Percentiles rank a stretch among this genome's conserved stretches.
Conservation (phyloP, 2,888 invertebrate genomes). For the Cryptus armator region DNA sequence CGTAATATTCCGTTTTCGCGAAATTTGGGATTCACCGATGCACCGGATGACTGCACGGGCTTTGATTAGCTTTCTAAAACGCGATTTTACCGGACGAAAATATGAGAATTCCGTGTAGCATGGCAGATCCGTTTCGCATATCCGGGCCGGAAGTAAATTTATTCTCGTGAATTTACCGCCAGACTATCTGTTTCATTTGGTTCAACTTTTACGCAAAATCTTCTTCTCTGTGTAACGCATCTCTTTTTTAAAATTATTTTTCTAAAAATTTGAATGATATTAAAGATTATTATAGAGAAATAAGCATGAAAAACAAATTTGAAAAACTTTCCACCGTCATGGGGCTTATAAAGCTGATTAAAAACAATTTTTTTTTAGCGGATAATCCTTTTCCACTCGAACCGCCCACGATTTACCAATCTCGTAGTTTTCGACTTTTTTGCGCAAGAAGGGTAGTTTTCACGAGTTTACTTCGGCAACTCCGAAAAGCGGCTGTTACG, state of each 20-base stretch:
- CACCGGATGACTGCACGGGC: background rate
- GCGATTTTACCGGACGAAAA: background rate
- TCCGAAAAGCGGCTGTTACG: background rate
- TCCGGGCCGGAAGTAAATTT: background rate
- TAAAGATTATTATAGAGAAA: background rate
- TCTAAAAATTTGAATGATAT: background rate
- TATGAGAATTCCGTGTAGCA: background rate
- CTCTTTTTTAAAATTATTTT: background rate
- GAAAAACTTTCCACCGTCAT: conserved; percentile 32
- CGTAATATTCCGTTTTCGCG: no score
- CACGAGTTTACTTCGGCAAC: background rate
- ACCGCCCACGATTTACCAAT: background rate
- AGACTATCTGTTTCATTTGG: background rate
- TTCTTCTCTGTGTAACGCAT: background rate
- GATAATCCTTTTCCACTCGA: background rate
- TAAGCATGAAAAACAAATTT: conserved; percentile 23
- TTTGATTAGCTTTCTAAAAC: background rate
- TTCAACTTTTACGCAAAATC: background rate
- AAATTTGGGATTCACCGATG: background rate
- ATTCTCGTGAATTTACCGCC: background rate
- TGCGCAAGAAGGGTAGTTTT: background rate
- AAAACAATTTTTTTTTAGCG: background rate
- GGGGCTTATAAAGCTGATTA: conserved; percentile 19
- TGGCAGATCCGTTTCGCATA: background rate
- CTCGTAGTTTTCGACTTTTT: background rate